Conservation (phyloP, 2,888 invertebrate species). For the Pseudanteris insignis region DNA sequence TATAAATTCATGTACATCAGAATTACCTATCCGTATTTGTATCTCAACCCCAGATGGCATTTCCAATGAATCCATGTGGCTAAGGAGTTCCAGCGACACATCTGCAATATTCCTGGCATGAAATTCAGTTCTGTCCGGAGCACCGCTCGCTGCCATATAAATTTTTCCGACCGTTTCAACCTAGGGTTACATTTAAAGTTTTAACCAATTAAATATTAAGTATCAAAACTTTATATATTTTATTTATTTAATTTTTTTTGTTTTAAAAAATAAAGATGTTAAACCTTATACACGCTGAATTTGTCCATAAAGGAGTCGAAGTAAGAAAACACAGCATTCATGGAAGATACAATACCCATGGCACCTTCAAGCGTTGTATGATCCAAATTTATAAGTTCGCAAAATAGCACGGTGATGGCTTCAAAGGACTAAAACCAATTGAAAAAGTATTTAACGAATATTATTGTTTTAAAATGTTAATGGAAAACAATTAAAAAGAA, state of each 20-base stretch:
- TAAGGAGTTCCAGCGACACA: conserved; percentile 79
- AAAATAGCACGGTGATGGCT: conserved; percentile 81
- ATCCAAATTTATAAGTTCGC: conserved; percentile 75
- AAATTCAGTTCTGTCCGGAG: conserved; percentile 77
- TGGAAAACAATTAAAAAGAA: too few relatives aligned
- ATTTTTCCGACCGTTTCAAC: conserved; percentile 93
- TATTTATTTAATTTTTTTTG: too few relatives aligned
- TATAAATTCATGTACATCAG: too few relatives aligned
- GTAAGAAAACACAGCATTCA: conserved; percentile 86
- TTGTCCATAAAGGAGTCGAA: conserved; percentile 86
- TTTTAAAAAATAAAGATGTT: too few relatives aligned
- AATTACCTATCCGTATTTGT: conserved; percentile 73
- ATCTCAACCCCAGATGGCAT: conserved; percentile 71
- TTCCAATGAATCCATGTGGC: conserved; percentile 74
- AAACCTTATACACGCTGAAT: conserved; percentile 88
- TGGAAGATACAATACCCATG: conserved; percentile 83
- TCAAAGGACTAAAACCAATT: conserved; percentile 69
- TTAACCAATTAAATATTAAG: too few relatives aligned
- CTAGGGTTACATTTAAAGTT: too few relatives aligned
- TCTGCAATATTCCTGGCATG: conserved; percentile 84
- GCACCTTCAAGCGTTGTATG: conserved; percentile 71
- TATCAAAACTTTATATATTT: too few relatives aligned
- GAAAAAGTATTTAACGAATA: too few relatives aligned
- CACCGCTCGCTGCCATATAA: conserved; percentile 92
- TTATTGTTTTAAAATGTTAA: too few relatives aligned